Evolutionary conservation across 2,113 vertebrate species (phyloP).

Genomic region (Crocuta crocuta): DNA sequence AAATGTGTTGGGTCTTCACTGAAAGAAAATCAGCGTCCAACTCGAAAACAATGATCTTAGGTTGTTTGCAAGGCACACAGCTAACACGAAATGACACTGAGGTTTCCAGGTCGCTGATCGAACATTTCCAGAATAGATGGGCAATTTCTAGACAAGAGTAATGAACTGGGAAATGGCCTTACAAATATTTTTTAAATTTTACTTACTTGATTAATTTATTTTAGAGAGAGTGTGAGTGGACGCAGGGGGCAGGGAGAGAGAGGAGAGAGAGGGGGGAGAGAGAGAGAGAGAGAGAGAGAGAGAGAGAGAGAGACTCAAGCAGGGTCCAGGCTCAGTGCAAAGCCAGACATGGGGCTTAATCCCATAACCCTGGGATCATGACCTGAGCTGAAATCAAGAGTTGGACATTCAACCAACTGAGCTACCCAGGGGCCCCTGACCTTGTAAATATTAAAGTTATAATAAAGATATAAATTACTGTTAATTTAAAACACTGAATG

Average conservation of each 20-base stretch:
- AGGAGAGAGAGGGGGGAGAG: too few relatives aligned
- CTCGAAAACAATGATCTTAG: not conserved
- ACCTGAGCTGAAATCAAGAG: not conserved
- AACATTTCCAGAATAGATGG: not conserved
- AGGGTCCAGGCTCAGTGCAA: not conserved
- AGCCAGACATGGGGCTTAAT: fast-evolving
- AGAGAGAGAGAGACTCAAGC: not conserved
- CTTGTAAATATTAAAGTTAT: not conserved
- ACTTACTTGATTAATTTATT: not conserved
- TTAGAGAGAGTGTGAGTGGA: not conserved
- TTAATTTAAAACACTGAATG: not conserved
- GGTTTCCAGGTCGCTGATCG: not conserved
- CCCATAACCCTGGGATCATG: not conserved
- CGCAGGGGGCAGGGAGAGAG: not conserved
- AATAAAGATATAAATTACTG: not conserved
- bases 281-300: not conserved
- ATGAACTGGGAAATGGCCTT: not conserved
- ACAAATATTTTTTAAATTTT: not conserved
- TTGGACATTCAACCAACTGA: not conserved
- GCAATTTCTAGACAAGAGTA: not conserved
- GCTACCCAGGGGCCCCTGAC: not conserved
- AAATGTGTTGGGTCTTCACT: not conserved
- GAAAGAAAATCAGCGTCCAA: not conserved
- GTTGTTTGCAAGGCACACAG: not conserved
- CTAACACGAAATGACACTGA: not conserved